A percentile compares a stretch with the other conserved stretches of the same genome.
phyloP scores from a whole-genome alignment of 2,113 vertebrate species.

The Abramis brama region DNA sequence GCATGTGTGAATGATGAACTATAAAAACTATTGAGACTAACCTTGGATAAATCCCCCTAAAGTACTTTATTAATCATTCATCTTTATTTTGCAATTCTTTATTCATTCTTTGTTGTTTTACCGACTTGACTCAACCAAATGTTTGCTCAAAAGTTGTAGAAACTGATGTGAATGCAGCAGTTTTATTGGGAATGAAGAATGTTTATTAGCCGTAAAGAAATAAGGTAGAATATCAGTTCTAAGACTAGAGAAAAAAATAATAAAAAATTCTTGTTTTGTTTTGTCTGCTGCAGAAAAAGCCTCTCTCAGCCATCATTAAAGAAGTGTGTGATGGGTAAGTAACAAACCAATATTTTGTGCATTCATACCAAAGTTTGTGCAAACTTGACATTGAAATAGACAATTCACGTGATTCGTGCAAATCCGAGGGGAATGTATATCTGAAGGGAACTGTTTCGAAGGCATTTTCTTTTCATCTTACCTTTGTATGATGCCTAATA shows the following conservation, averaged over 20 bases:
- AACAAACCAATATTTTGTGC: conserved; percentile 27
- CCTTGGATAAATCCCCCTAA: background rate
- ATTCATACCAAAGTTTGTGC: background rate
- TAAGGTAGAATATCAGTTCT: background rate
- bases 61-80: background rate
- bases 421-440: background rate
- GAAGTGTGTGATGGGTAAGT: conserved; percentile 98
- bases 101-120: background rate
- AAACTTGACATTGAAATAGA: background rate
- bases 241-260: too few relatives aligned
- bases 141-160: background rate
- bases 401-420: too few relatives aligned
- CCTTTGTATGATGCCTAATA: too few relatives aligned
- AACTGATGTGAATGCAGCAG: background rate
- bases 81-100: background rate
- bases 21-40: background rate
- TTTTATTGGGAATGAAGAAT: background rate
- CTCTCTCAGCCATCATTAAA: conserved; percentile 95
- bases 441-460: background rate
- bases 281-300: conserved; percentile 88
- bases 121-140: background rate
- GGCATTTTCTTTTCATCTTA: background rate
- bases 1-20: background rate
- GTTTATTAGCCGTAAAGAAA: background rate
- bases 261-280: conserved; percentile 49